Evolutionary conservation across 2,113 vertebrate genomes (phyloP).

Genomic region (Calidris pugnax): DNA sequence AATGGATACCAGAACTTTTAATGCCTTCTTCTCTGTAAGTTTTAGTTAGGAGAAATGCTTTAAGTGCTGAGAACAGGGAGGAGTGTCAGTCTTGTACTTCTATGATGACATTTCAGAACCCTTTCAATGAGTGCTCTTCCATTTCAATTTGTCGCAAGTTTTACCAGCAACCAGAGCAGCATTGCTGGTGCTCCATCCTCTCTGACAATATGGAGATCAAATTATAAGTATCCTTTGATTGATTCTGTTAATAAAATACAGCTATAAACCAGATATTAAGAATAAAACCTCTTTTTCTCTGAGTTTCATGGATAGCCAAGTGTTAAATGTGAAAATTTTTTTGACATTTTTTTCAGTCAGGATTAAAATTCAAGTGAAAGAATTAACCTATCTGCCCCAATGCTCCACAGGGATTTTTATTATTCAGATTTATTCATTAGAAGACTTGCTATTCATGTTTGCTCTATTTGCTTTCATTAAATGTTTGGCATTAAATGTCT

Average conservation of each 20-base stretch:
- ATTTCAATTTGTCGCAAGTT: not conserved
- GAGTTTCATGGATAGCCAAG: not conserved
- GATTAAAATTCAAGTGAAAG: constrained; percentile 68
- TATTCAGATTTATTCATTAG: constrained; percentile 73
- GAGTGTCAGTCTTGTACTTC: no score
- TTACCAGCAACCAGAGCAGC: not conserved
- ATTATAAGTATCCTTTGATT: not conserved
- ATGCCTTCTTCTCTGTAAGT: not conserved
- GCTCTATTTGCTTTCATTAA: constrained; percentile 67
- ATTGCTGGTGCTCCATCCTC: not conserved
- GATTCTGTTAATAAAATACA: not conserved
- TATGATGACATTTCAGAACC: not conserved
- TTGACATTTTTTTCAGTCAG: not conserved
- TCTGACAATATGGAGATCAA: not conserved
- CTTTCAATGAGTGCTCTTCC: not conserved
- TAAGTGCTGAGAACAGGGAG: not conserved
- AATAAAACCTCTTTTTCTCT: not conserved
- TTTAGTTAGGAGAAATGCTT: not conserved
- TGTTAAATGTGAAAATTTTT: constrained; percentile 11
- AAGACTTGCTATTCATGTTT: constrained; percentile 54
- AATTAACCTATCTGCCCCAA: constrained; percentile 62
- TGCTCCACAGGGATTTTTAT: constrained; percentile 48
- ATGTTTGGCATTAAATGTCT: constrained; percentile 29
- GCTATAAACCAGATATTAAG: not conserved
- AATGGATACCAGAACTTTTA: not conserved